Percentiles rank a stretch among this genome's conserved stretches.
These are phyloP conservation scores for roundworm (Caenorhabditis elegans) DNA, from an alignment of 1,140 invertebrate species.

Conservation along the genomic window DNA sequence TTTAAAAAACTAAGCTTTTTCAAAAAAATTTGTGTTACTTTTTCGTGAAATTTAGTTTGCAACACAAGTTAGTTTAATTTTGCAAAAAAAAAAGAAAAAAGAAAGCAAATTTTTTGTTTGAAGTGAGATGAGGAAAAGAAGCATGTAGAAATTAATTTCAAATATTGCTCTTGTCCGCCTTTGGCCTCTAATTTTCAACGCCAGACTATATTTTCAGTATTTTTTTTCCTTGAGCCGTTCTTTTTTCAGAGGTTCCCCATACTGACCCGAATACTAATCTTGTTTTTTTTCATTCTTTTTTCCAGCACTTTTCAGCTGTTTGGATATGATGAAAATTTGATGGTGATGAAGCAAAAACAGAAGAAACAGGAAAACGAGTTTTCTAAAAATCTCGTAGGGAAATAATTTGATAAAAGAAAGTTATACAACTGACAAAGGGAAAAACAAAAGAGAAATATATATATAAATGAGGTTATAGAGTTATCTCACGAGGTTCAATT, in stretches of 20 bases:
- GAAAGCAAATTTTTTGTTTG: not conserved
- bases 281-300: not conserved
- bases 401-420: too few species aligned
- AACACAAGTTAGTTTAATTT: too few species aligned
- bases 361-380: not conserved
- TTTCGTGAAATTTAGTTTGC: too few species aligned
- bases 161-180: not conserved
- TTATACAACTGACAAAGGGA: not conserved
- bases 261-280: slow-evolving; percentile 28
- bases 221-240: not conserved
- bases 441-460: not conserved
- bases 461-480: not conserved
- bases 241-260: not conserved
- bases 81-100: not conserved
- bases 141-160: not conserved
- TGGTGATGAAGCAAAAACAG: not conserved
- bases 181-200: not conserved
- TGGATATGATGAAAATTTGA: not conserved
- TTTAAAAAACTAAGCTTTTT: too few species aligned
- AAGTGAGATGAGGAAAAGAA: not conserved
- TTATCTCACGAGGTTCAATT: slow-evolving; percentile 1
- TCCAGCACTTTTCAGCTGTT: not conserved
- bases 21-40: too few species aligned
- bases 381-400: too few species aligned
- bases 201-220: not conserved